phyloP scores from a whole-genome alignment of 2,888 invertebrate genomes.

The Panopea generosa region DNA sequence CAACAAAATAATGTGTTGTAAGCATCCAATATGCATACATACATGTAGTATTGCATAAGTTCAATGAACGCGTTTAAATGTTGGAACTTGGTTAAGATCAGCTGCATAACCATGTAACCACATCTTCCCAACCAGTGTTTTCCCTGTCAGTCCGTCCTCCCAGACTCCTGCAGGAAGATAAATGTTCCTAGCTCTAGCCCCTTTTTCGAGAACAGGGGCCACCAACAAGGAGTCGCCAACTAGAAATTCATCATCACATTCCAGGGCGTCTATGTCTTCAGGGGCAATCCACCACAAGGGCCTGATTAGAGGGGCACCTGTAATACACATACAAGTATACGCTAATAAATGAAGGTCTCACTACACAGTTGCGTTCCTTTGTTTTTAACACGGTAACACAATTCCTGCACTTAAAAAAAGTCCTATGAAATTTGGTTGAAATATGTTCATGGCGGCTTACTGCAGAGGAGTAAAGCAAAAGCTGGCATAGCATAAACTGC shows the following conservation, averaged over 20 bases:
- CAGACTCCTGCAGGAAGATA: constrained; percentile 76
- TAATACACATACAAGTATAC: constrained; percentile 12
- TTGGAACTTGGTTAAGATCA: constrained; percentile 54
- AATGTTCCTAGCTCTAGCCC: constrained; percentile 71
- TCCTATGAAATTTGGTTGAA: too few species aligned
- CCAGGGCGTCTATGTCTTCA: constrained; percentile 90
- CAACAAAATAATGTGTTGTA: too few species aligned
- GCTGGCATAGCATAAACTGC: too few species aligned
- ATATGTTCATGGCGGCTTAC: too few species aligned
- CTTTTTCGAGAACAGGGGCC: constrained; percentile 80
- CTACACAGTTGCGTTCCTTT: too few species aligned
- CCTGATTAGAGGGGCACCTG: constrained; percentile 92
- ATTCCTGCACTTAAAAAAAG: too few species aligned
- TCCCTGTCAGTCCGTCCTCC: constrained; percentile 64
- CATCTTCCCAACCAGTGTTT: constrained; percentile 61
- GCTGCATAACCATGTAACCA: constrained; percentile 67
- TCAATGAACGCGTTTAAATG: constrained; percentile 34
- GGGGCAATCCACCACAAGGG: constrained; percentile 96
- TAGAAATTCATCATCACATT: constrained; percentile 89
- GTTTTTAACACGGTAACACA: too few species aligned
- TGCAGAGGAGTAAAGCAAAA: too few species aligned
- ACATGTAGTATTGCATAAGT: too few species aligned
- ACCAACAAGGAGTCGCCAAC: constrained; percentile 78
- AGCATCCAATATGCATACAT: too few species aligned
- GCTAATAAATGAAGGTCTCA: too few species aligned